These are phyloP conservation scores for Scalopus aquaticus DNA, from an alignment of 2,113 vertebrate species.

Conservation along the genomic window DNA sequence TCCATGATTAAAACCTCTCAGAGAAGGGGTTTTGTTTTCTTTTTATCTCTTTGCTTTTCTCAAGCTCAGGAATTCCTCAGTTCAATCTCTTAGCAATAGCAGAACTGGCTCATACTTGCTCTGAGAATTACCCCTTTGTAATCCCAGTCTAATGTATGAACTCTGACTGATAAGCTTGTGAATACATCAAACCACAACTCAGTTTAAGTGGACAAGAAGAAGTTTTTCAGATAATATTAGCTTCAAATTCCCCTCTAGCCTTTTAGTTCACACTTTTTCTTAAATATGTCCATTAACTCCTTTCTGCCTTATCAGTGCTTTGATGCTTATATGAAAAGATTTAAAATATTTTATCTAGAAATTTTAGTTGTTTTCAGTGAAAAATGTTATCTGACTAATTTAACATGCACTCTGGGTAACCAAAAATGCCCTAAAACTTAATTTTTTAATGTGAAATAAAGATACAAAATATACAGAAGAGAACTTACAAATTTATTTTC, in stretches of 20 bases:
- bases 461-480: background rate
- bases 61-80: background rate
- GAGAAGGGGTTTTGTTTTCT: background rate
- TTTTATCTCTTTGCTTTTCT: background rate
- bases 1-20: background rate
- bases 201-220: background rate
- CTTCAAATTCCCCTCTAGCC: background rate
- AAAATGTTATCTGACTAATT: background rate
- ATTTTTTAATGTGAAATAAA: slow-evolving; percentile 23
- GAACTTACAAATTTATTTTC: slow-evolving; percentile 22
- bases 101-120: background rate
- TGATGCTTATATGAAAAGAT: background rate
- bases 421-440: background rate
- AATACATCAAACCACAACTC: background rate
- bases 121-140: background rate
- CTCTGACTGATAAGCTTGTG: background rate
- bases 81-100: background rate
- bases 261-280: background rate
- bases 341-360: background rate
- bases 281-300: background rate
- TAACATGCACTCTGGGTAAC: background rate
- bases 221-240: background rate
- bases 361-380: background rate
- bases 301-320: background rate
- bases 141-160: background rate